These are phyloP conservation scores for Bos indicus DNA, from an alignment of 2,113 vertebrate genomes.

Conservation along the genomic window DNA sequence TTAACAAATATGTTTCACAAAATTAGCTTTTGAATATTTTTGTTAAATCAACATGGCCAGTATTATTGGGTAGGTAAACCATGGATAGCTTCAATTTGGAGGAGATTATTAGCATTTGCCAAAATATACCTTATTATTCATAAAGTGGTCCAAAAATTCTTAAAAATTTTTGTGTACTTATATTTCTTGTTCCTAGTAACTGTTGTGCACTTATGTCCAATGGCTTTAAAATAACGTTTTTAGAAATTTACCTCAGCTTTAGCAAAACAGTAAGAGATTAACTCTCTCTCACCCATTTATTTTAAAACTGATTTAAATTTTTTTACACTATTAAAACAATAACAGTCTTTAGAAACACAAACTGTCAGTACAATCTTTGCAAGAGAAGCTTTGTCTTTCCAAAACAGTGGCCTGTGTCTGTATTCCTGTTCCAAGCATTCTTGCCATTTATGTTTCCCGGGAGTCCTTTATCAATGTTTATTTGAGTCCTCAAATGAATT, in stretches of 20 bases:
- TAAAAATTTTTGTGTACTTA: background rate
- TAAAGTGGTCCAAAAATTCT: background rate
- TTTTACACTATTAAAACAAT: constrained; percentile 18
- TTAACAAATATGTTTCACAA: background rate
- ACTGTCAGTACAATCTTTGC: constrained; percentile 13
- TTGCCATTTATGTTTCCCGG: constrained; percentile 36
- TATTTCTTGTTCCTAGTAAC: background rate
- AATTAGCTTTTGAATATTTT: constrained; percentile 9
- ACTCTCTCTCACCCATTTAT: background rate
- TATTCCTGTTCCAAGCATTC: background rate
- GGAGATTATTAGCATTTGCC: background rate
- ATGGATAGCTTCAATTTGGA: background rate
- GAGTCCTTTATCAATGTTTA: constrained; percentile 65
- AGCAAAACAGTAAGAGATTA: constrained; percentile 1
- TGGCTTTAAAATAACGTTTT: background rate
- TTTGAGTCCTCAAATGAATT: constrained; percentile 65
- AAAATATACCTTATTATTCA: background rate
- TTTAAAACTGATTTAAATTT: background rate
- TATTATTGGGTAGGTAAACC: background rate
- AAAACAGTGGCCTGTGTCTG: constrained; percentile 38
- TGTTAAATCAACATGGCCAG: background rate
- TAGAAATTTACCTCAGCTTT: background rate
- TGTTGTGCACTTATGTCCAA: background rate
- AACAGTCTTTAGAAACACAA: constrained; percentile 30
- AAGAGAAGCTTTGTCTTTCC: constrained; percentile 3